Percentiles rank a stretch among this genome's conserved stretches.
Evolutionary conservation across 2,797 vertebrate genomes (phyloP).

Genomic region (Sebastes wilsoni): DNA sequence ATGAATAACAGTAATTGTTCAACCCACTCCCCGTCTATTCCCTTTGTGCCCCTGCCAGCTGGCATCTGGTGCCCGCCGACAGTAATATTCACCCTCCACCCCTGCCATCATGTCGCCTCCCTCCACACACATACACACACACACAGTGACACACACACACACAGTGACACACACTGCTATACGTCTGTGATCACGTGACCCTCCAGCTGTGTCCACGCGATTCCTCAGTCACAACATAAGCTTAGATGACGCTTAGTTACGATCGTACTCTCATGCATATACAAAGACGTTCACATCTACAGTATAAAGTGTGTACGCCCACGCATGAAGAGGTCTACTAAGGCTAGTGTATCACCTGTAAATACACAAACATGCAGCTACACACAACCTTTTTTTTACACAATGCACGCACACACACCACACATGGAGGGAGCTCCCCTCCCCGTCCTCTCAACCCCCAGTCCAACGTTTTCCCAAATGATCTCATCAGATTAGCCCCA

Average conservation of each 20-base stretch:
- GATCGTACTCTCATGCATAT: constrained; percentile 79
- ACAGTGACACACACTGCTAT: constrained; percentile 1
- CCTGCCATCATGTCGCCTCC: constrained; percentile 21
- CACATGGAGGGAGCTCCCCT: constrained; percentile 5
- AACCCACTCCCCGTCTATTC: constrained; percentile 78
- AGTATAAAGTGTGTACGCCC: not conserved
- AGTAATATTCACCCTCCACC: constrained; percentile 64
- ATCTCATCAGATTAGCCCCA: constrained; percentile 85
- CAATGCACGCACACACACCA: constrained; percentile 1
- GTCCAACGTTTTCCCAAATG: constrained; percentile 76
- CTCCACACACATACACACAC: not conserved
- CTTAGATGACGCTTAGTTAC: constrained; percentile 88
- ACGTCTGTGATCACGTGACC: constrained; percentile 87
- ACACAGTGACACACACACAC: not conserved
- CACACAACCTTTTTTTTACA: constrained; percentile 38
- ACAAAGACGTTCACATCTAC: constrained; percentile 43
- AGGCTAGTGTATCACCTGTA: not conserved
- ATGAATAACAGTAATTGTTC: constrained; percentile 99
- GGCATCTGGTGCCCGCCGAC: constrained; percentile 80
- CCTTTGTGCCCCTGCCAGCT: constrained; percentile 92
- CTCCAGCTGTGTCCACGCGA: constrained; percentile 95
- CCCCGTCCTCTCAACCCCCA: constrained; percentile 69
- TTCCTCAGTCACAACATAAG: constrained; percentile 84
- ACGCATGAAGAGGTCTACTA: not conserved
- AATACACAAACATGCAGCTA: constrained; percentile 31